These are phyloP conservation scores for Drosophila melanosoma DNA, from an alignment of 2,888 invertebrate species.

Conservation along the genomic window DNA sequence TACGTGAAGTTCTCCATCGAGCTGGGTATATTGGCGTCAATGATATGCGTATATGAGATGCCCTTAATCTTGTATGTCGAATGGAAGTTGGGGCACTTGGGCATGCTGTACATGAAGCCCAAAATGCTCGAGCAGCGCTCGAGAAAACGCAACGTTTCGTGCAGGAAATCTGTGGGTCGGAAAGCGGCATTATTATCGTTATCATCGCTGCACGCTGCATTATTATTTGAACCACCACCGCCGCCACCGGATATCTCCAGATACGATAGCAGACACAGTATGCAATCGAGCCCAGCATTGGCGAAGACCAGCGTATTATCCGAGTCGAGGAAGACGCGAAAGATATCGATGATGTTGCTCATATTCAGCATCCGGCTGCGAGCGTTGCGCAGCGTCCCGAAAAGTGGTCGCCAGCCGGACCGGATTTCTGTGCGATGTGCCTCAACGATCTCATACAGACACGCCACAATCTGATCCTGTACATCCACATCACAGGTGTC, in stretches of 20 bases:
- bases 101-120: slow-evolving; percentile 97
- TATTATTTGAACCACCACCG: slow-evolving; percentile 90
- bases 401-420: slow-evolving; percentile 98
- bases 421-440: slow-evolving; percentile 96
- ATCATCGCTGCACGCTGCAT: slow-evolving; percentile 59
- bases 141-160: slow-evolving; percentile 93
- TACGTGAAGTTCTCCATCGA: slow-evolving; percentile 88
- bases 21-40: slow-evolving; percentile 94
- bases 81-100: slow-evolving; percentile 96
- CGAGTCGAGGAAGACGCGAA: slow-evolving; percentile 96
- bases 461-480: slow-evolving; percentile 93
- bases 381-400: slow-evolving; percentile 96
- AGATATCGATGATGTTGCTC: slow-evolving; percentile 93
- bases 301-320: slow-evolving; percentile 97
- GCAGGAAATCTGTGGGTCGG: slow-evolving; percentile 85
- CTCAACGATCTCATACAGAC: slow-evolving; percentile 98
- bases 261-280: slow-evolving; percentile 92
- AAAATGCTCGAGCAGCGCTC: slow-evolving; percentile 94
- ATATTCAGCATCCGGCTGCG: slow-evolving; percentile 87
- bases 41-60: slow-evolving; percentile 91
- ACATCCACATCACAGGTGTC: slow-evolving; percentile 97
- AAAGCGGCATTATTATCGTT: slow-evolving; percentile 86
- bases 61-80: slow-evolving; percentile 93
- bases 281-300: slow-evolving; percentile 97
- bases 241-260: slow-evolving; percentile 86